Percentiles rank a stretch among this genome's conserved stretches.
Evolutionary conservation across 2,888 invertebrate species (phyloP).

Genomic region (Subacronicta megacephala): DNA sequence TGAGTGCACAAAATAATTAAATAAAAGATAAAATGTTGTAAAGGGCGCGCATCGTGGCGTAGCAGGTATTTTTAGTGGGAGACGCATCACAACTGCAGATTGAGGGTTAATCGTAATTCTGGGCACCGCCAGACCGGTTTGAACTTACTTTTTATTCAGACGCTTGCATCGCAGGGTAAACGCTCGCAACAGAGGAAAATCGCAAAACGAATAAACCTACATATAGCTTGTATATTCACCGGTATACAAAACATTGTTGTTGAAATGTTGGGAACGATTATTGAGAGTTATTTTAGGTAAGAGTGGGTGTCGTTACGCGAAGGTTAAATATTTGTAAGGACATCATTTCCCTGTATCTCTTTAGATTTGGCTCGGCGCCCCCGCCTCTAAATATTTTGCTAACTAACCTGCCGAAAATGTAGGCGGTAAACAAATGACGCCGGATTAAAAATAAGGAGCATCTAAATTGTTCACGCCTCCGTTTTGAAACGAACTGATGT

Average conservation of each 20-base stretch:
- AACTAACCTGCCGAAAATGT: constrained; percentile 61
- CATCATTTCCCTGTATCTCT: constrained; percentile 58
- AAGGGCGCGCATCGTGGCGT: constrained; percentile 36
- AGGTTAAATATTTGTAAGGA: constrained; percentile 66
- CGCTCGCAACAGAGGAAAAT: constrained; percentile 65
- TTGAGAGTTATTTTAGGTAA: constrained; percentile 53
- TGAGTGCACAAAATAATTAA: constrained; percentile 54
- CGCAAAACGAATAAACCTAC: constrained; percentile 66
- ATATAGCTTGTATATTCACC: constrained; percentile 57
- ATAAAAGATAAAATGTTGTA: constrained; percentile 42
- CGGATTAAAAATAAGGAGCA: constrained; percentile 62
- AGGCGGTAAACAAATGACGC: constrained; percentile 65
- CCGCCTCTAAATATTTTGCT: constrained; percentile 69
- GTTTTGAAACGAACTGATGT: constrained; percentile 54
- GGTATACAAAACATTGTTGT: constrained; percentile 25
- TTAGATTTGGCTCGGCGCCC: constrained; percentile 65
- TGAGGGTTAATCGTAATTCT: constrained; percentile 82
- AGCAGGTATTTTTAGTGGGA: constrained; percentile 73
- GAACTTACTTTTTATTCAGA: constrained; percentile 69
- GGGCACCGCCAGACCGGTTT: constrained; percentile 82
- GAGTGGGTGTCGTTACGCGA: constrained; percentile 61
- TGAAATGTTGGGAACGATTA: constrained; percentile 50
- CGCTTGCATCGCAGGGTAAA: constrained; percentile 66
- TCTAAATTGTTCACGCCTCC: constrained; percentile 67
- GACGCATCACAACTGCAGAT: constrained; percentile 72